Evolutionary conservation across 2,113 vertebrate genomes (phyloP), one percentile per base, ranked within the genome.

Genomic region (Hylia prasina): DNA sequence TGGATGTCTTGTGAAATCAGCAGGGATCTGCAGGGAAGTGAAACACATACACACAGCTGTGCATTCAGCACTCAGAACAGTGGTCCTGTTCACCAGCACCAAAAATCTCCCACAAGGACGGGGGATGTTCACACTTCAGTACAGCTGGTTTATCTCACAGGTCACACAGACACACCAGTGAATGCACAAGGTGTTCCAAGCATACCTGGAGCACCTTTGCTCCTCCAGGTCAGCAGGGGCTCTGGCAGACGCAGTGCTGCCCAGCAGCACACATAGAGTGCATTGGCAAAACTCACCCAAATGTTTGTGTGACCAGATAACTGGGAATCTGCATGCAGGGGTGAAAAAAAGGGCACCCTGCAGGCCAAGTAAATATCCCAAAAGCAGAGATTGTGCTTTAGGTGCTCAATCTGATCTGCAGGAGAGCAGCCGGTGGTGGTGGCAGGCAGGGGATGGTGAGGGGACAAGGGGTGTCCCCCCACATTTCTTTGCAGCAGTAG

Each of bases 1-100:
- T 47, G 90, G 93, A 91, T 20, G 50, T 94, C 61, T 89, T 93
- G 80, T 89, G 93, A 94, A 97, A 97, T 76, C 78, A 33, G 86
- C 83, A 69, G 87, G 31, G 93, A 81, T 53, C 87, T 89, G 83
- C 58, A 40, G 50, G 90, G 90, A 53, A 93, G 83, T 31, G 31
- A 31, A 70, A 69, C 48, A 13, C 61, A 13, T 3, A 70, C 37
- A 40, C 0, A 4, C 40, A 31, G 27, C 66, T 1, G 79, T 4
- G 69, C 58, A 6, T 4, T 7, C 23, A 54, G 51, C 53, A 1
- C 45, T 51, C 70, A 3, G 28, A 40, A 16, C 2, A 2, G 42
- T 7, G 65, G 65, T 24, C 39, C 39, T 1, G 0, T 16, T 47
- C 69, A 6, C 68, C 1, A 0, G 35, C 42, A 45, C 76, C 25